A percentile compares a stretch with the other conserved stretches of the same genome.
Evolutionary conservation across 2,888 invertebrate species (phyloP).

Genomic region (Drosophila mercatorum): DNA sequence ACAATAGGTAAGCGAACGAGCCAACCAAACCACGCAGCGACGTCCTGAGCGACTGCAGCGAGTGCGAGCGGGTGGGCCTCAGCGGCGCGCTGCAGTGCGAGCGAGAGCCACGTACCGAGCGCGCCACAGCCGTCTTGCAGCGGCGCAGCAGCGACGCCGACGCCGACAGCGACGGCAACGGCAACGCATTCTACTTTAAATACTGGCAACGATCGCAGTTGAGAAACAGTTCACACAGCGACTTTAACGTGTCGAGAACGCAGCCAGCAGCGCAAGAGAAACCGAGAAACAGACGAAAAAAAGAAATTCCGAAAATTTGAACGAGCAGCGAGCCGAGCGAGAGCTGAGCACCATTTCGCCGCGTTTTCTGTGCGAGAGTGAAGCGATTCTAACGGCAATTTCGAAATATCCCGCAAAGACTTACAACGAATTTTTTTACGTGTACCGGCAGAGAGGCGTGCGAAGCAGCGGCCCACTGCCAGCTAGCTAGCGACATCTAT

Average conservation of each 20-base stretch:
- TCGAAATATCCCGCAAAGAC: conserved; percentile 1
- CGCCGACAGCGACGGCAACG: conserved; percentile 43
- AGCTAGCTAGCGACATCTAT: conserved; percentile 36
- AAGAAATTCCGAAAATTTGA: too few relatives aligned
- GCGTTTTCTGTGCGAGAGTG: conserved; percentile 31
- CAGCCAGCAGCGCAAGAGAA: conserved; percentile 13
- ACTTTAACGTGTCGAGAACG: conserved; percentile 84
- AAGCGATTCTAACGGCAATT: conserved; percentile 7
- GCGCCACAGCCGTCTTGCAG: conserved; percentile 35
- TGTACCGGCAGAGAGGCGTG: conserved; percentile 21
- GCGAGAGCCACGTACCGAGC: conserved; percentile 21
- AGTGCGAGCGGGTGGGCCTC: conserved; percentile 45
- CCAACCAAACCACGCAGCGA: conserved; percentile 75
- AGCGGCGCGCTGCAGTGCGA: conserved; percentile 13
- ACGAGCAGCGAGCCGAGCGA: conserved; percentile 16
- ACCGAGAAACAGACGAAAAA: too few relatives aligned
- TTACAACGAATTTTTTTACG: conserved; percentile 39
- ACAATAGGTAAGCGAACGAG: conserved; percentile 69
- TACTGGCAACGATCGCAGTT: conserved; percentile 84
- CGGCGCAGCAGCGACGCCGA: conserved; percentile 42
- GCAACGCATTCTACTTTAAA: conserved; percentile 83
- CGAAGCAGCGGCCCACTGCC: conserved; percentile 46
- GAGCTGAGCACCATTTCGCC: conserved; percentile 33
- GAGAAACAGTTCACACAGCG: conserved; percentile 85
- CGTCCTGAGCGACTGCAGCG: conserved; percentile 52